Base-by-base conservation (phyloP, 2,113 vertebrate species). In the Pachyramphus minor region DNA sequence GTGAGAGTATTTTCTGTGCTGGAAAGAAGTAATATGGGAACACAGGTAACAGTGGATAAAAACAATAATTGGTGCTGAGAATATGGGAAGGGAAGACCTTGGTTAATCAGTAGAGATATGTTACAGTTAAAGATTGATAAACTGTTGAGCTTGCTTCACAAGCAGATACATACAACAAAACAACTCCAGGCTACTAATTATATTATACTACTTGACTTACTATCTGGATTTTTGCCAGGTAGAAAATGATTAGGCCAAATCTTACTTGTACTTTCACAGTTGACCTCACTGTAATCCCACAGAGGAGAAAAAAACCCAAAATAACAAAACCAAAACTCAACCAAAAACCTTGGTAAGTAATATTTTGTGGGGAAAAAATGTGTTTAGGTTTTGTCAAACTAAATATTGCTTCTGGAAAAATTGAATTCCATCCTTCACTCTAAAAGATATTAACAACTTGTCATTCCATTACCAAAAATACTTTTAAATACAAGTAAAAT, bases 191-290 rank as follows among this genome's bases (percentile, higher is more conserved):
- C 31, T 92, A 80, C 87, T 91, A 63, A 87, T 76, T 81, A 10
- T 93, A 31, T 77, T n/a, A 14, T 53, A 79, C 77, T 84, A 84
- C 68, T 73, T 92, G 44, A 94, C 39, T 76, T 56, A 31, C 52
- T 90, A 74, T 63, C 74, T 96, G 84, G 89, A 79, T 63, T 86
- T 63, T 81, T 68, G 86, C 95, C 96, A 95, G n/a, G 23, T 85
- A 35, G 69, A 79, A 78, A 89, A 90, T 91, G 27, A 77, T 94
- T 94, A 89, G 47, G 42, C 96, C 79, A 89, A 91, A 82, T 67
- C 66, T 84, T 86, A 62, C 67, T 92, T 92, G 79, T 95, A 82
- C 73, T 95, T 97, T 96, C 56, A 90, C 81, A 82, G 77, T 77
- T 95, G 94, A 91, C 93, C 50, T 96, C 41, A 59, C 71, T 81